Evolutionary conservation across 1,140 invertebrate species (phyloP), one percentile per base, ranked within the genome.

Genomic region (Drosophila arawakana): DNA sequence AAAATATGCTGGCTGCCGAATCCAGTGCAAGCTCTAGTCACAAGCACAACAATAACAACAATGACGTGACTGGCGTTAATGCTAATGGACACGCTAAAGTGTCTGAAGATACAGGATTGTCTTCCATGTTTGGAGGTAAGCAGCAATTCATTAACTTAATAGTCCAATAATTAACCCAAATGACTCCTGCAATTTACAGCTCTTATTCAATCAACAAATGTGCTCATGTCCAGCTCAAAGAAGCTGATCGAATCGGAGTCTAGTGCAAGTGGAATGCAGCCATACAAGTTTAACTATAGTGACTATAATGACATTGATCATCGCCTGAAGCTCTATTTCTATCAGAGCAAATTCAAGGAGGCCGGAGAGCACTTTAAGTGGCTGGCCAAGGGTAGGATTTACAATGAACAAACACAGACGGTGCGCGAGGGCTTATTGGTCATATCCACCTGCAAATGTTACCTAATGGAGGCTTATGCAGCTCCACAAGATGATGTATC

Each of bases 231-330:
- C 21, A 91, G 89, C 39, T 78, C 88, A 0, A 85, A 88, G 57
- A 92, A 91, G 35, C 9, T 81, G 59, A 73, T 71, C 34, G 85
- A 85, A 18, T 35, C 71, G 5, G 81, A 90, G 60, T 54, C 77
- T 13, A 50, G 15, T 35, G 21, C 60, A 2, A 54, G 11, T 7
- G 37, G 15, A 8, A 52, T 69, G 7, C 80, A 76, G 10, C 80
- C 90, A 2, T 92, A 94, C 62, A 93, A 94, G 78, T 95, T 94
- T 67, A 94, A 94, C n/a, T 95, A 93, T 61, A 92, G 73, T 10
- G 92, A 95, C 74, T 94, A 94, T 37, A 92, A 90, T 50, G 93
- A 93, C 66, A 86, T 95, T 11, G 94, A 95, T 92, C 94, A 94
- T 68, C 93, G 94, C 59, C 88, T 95, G 13, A 95, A 95, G 77